A percentile compares a stretch with the other conserved stretches of the same genome.
Conservation (phyloP, 2,113 vertebrate genomes). For the chimpanzee (Pan troglodytes) region DNA sequence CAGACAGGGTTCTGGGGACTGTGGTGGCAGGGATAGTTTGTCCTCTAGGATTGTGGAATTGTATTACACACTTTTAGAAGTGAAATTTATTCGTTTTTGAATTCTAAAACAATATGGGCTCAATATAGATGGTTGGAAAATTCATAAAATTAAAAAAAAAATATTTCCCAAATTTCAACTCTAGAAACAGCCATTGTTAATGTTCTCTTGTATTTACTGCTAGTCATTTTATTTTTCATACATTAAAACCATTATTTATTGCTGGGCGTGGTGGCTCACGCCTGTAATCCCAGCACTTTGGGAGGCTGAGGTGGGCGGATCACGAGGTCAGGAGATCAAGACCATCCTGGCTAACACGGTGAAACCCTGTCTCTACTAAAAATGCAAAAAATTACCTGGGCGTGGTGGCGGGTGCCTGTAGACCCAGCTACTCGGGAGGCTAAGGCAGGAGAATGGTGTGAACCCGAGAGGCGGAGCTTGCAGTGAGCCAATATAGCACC, state of each 20-base stretch:
- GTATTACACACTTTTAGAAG: conserved; percentile 8
- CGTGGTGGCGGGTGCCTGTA: no score
- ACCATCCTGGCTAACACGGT: no score
- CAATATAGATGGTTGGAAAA: not conserved
- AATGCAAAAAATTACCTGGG: no score
- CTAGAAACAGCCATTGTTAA: not conserved
- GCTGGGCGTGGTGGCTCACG: no score
- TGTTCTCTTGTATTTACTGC: not conserved
- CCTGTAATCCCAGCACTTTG: no score
- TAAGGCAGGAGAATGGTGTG: no score
- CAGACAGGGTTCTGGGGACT: not conserved
- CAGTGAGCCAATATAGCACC: no score
- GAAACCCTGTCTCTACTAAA: no score
- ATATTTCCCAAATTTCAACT: not conserved
- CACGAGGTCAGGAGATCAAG: no score
- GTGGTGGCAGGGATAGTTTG: not conserved
- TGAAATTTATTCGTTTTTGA: not conserved
- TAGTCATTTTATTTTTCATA: conserved; percentile 9
- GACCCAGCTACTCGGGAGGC: no score
- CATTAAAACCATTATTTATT: not conserved
- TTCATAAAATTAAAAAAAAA: conserved; percentile 3
- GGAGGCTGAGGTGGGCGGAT: no score
- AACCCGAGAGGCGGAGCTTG: no score
- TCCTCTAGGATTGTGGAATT: conserved; percentile 25
- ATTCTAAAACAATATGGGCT: not conserved